phyloP scores from a whole-genome alignment of 2,113 vertebrate species.

The Chunga burmeisteri region DNA sequence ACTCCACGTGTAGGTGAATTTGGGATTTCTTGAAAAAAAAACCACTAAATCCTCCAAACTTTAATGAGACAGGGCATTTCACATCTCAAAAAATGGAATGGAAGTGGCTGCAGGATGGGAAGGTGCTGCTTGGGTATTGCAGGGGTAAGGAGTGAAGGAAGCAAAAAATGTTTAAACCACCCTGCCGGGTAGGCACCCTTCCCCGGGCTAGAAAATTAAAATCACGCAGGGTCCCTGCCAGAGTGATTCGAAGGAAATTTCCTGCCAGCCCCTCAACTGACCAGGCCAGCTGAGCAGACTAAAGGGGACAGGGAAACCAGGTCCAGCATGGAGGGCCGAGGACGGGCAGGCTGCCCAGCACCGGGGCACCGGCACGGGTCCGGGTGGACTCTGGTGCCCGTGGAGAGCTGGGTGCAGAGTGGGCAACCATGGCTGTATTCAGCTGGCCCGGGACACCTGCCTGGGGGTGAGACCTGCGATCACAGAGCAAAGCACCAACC shows the following conservation, averaged over 20 bases:
- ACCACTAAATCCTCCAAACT: not conserved
- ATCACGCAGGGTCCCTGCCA: not conserved
- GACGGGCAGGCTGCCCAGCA: not conserved
- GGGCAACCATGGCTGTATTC: not conserved
- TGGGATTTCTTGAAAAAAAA: not conserved
- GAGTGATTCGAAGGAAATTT: not conserved
- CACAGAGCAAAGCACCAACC: not conserved
- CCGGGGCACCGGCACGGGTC: accelerated
- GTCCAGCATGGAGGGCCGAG: not conserved
- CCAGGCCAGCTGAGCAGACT: not conserved
- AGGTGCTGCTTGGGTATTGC: not conserved
- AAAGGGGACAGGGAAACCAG: not conserved
- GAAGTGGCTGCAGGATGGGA: not conserved
- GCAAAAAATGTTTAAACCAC: not conserved
- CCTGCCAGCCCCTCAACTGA: not conserved
- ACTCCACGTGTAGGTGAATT: not conserved
- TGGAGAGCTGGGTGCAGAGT: not conserved
- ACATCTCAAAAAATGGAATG: not conserved
- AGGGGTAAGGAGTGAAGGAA: not conserved
- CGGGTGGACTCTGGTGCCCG: accelerated
- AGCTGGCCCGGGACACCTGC: not conserved
- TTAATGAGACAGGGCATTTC: not conserved
- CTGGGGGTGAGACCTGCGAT: not conserved
- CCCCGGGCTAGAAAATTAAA: not conserved
- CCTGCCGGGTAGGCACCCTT: not conserved